Evolutionary conservation across 2,113 vertebrate genomes (phyloP).

Genomic region (Anoura caudifer): DNA sequence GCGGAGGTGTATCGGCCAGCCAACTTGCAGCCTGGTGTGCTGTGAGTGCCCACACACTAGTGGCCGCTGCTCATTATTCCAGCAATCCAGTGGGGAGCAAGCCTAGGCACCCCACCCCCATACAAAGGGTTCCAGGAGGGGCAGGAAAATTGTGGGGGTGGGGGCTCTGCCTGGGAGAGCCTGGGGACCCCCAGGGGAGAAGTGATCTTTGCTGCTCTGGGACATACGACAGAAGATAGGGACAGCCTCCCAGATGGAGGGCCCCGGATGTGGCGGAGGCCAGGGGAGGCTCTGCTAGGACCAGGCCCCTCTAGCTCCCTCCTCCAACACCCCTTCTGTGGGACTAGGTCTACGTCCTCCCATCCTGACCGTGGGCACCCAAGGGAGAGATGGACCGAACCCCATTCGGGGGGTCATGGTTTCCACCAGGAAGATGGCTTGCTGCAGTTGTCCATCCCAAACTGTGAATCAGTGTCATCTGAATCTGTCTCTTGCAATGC

Average conservation of each 20-base stretch:
- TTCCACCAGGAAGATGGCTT: fast-evolving
- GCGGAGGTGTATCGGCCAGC: fast-evolving
- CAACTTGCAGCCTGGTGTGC: fast-evolving
- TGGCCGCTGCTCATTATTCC: fast-evolving
- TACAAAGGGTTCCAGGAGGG: fast-evolving
- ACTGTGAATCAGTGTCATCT: not conserved
- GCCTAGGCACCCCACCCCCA: fast-evolving
- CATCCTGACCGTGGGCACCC: fast-evolving
- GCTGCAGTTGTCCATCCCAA: not conserved
- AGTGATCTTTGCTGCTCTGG: not conserved
- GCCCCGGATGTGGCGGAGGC: not conserved
- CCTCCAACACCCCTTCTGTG: fast-evolving
- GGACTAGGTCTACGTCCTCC: fast-evolving
- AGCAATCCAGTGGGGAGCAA: too few species aligned
- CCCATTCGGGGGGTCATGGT: fast-evolving
- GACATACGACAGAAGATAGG: fast-evolving
- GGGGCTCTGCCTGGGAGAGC: not conserved
- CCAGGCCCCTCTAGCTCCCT: not conserved
- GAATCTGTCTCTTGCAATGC: fast-evolving
- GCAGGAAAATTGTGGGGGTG: not conserved
- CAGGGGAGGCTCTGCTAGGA: fast-evolving
- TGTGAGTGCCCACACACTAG: fast-evolving
- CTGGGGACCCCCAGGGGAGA: not conserved
- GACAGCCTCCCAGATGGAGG: fast-evolving
- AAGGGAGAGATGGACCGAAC: fast-evolving